phyloP scores from a whole-genome alignment of 2,797 vertebrate species.

The Helarctos malayanus region DNA sequence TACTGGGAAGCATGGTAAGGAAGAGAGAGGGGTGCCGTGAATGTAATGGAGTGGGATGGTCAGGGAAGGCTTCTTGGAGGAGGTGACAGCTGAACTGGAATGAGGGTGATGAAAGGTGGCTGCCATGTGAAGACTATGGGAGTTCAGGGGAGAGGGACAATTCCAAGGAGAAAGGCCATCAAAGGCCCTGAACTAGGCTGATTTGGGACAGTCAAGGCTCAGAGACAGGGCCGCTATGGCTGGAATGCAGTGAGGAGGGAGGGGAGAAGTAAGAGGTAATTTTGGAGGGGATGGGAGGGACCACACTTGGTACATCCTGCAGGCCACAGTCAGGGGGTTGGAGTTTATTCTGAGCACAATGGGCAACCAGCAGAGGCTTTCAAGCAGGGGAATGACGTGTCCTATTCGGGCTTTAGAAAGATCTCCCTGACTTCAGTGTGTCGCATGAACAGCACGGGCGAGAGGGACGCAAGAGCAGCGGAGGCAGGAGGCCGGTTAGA shows the following conservation, averaged over 20 bases:
- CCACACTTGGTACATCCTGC: not conserved
- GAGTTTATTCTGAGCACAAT: not conserved
- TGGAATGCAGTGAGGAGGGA: not conserved
- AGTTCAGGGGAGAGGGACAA: rapidly evolving
- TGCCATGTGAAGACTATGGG: not conserved
- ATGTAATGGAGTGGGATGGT: not conserved
- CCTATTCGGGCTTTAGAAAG: not conserved
- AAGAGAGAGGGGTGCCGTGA: not conserved
- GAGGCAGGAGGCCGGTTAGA: not conserved
- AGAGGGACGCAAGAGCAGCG: not conserved
- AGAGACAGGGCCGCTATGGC: not conserved
- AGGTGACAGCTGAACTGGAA: not conserved
- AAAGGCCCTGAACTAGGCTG: not conserved
- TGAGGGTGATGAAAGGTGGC: not conserved
- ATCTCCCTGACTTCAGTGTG: not conserved
- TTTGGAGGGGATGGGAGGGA: not conserved
- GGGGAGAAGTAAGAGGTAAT: not conserved
- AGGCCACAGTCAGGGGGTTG: too few relatives aligned
- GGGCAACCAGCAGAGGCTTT: not conserved
- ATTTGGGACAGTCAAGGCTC: not conserved
- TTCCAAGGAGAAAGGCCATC: not conserved
- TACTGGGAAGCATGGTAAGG: rapidly evolving
- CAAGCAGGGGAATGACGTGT: not conserved
- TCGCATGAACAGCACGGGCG: not conserved
- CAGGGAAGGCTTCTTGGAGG: not conserved